Base-by-base conservation (phyloP, 2,113 vertebrate genomes). In the Pygoscelis adeliae region DNA sequence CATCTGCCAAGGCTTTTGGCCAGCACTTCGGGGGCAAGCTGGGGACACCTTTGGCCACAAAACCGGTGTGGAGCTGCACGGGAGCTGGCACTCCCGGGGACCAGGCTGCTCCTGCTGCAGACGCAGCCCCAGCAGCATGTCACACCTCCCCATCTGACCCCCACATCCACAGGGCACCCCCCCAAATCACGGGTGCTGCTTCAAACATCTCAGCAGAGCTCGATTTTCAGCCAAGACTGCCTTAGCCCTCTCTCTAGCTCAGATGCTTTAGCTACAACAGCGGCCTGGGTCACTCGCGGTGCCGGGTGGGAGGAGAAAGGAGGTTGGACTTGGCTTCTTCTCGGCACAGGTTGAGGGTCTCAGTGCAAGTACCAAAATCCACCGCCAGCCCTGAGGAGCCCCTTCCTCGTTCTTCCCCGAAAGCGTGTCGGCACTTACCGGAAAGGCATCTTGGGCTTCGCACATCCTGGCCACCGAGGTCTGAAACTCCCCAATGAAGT, bases 401-500 rank as follows among this genome's bases (percentile, higher is more conserved):
- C 15, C n/a, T 53, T 62, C 30, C 46, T 65, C 2, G 0, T 50
- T 71, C 44, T 30, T n/a, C 59, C 52, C 65, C 10, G 6, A 44
- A 62, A 80, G 1, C 5, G 0, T 4, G 46, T 6, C 3, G 2
- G 69, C 69, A 94, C 98, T 98, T 83, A 99, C 99, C 96, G 99
- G 98, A 89, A 97, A 89, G 10, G 98, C 97, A 66, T 99, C 99
- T n/a, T 98, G 99, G 50, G 99, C 99, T 98, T 99, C 98, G 13
- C 98, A 98, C 99, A 99, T 98, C 98, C 98, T 99, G 67, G 98
- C 87, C 59, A 98, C 99, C 0, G 99, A 99, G 70, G 99, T 99
- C 97, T 99, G 99, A 95, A 99, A 98, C 97, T 99, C 99, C 63
- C 99, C 99, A 0, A 99, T 99, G 98, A 99, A 99, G 97, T 99